Conservation (phyloP, 2,888 invertebrate genomes). For the Scelioninae gen. 1 region DNA sequence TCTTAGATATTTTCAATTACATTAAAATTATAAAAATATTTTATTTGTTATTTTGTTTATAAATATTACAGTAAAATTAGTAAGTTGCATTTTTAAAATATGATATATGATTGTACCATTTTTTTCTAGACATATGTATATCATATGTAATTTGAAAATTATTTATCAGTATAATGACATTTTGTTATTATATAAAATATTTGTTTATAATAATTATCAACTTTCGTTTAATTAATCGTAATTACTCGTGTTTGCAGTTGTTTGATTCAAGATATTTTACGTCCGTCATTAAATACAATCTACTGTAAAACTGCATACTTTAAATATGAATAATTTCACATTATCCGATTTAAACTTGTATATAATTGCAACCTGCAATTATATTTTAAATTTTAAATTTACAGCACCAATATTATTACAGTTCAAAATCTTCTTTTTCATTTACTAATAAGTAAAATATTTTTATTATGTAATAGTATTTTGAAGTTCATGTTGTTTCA, state of each 20-base stretch:
- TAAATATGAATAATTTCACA: too few relatives aligned
- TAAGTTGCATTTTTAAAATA: too few relatives aligned
- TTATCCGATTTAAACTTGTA: neutral
- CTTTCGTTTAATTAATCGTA: neutral
- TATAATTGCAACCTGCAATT: too few relatives aligned
- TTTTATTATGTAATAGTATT: too few relatives aligned
- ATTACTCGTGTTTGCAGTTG: neutral
- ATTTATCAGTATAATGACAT: slow-evolving; percentile 3
- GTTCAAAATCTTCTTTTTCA: too few relatives aligned
- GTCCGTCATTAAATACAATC: neutral
- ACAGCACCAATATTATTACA: too few relatives aligned
- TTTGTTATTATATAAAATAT: neutral
- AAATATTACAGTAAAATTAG: too few relatives aligned
- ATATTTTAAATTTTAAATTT: neutral
- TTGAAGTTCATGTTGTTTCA: too few relatives aligned
- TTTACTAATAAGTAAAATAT: too few relatives aligned
- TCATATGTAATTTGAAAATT: neutral
- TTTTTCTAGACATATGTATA: neutral
- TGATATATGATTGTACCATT: too few relatives aligned
- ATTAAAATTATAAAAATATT: too few relatives aligned
- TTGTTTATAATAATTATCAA: neutral
- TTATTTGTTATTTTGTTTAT: too few relatives aligned
- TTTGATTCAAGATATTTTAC: neutral
- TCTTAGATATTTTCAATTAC: neutral
- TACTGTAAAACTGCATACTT: neutral